Conservation (phyloP, 2,888 invertebrate genomes). For the Melanostoma mellinum region DNA sequence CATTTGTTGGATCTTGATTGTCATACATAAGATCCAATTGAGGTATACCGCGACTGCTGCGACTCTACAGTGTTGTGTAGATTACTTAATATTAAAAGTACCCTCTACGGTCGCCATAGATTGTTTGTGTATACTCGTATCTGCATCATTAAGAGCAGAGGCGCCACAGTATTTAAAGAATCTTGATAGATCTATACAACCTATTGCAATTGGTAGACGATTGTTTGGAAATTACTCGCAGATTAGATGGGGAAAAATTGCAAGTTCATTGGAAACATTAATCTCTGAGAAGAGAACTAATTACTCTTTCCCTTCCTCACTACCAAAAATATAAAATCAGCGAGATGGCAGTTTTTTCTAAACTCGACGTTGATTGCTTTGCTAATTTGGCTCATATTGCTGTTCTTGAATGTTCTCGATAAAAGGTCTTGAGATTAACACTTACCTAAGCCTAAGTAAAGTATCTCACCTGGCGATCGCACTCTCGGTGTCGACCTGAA, state of each 20-base stretch:
- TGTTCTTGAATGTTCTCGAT: too few relatives aligned
- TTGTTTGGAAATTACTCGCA: neutral
- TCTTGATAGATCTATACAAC: constrained; percentile 36
- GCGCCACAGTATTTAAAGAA: constrained; percentile 67
- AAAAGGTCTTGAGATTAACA: too few relatives aligned
- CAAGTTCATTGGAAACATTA: constrained; percentile 34
- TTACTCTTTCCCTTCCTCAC: too few relatives aligned
- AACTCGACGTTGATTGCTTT: too few relatives aligned
- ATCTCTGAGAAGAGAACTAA: neutral
- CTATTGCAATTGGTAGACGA: constrained; percentile 16
- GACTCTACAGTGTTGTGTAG: constrained; percentile 4
- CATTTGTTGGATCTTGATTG: constrained; percentile 58
- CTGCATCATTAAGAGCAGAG: constrained; percentile 46
- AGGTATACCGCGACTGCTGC: constrained; percentile 34
- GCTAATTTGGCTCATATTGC: too few relatives aligned
- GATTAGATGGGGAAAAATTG: neutral
- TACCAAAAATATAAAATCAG: too few relatives aligned
- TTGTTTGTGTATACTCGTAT: neutral
- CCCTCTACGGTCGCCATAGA: neutral
- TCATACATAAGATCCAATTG: constrained; percentile 61
- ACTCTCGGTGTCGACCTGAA: too few relatives aligned
- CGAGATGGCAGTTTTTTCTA: too few relatives aligned
- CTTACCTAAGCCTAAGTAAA: too few relatives aligned
- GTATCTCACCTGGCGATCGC: too few relatives aligned
- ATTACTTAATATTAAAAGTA: constrained; percentile 21